Evolutionary conservation across 2,797 vertebrate species (phyloP).

Genomic region (Calcarius lapponicus): DNA sequence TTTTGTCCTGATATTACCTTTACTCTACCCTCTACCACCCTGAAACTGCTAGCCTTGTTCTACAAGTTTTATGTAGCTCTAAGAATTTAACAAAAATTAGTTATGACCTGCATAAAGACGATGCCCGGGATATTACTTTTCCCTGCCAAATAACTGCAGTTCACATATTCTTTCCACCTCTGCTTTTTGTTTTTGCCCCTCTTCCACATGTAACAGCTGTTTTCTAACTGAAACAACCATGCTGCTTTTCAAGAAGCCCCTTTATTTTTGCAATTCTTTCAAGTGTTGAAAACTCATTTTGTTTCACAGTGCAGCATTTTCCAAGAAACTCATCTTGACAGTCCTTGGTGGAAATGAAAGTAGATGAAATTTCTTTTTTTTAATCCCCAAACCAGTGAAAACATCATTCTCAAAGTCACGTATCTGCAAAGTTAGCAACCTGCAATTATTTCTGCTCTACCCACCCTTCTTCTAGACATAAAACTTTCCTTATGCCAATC

Average conservation of each 20-base stretch:
- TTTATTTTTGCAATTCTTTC: neutral
- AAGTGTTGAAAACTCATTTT: neutral
- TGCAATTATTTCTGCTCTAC: neutral
- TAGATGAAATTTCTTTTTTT: neutral
- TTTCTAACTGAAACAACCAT: neutral
- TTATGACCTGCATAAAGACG: neutral
- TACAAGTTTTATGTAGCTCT: neutral
- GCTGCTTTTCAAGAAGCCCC: neutral
- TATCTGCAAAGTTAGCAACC: neutral
- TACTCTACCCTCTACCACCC: neutral
- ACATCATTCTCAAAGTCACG: fast-evolving
- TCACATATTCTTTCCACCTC: neutral
- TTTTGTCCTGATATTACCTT: neutral
- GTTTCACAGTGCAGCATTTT: neutral
- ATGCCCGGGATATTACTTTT: neutral
- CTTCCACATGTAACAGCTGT: neutral
- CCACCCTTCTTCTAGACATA: neutral
- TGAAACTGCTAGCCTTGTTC: neutral
- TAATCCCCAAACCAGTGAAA: neutral
- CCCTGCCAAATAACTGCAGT: neutral
- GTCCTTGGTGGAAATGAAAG: neutral
- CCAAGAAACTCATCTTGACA: neutral
- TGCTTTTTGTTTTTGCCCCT: neutral
- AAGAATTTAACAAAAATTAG: neutral
- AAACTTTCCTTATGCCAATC: neutral